A percentile compares a stretch with the other conserved stretches of the same genome.
Conservation (phyloP, 2,888 invertebrate species). For the Lamproptera curius region DNA sequence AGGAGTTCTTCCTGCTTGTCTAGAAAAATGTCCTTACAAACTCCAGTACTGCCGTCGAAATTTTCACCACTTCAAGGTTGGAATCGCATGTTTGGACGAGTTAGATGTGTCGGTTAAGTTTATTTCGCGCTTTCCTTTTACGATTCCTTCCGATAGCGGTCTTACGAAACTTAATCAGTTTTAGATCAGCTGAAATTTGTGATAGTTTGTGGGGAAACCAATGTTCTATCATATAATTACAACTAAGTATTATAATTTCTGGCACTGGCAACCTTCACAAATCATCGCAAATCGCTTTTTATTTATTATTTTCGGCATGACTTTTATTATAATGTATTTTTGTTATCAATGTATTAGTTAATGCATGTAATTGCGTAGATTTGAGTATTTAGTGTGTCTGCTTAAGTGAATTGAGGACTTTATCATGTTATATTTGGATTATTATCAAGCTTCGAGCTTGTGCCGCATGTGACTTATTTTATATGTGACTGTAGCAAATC, state of each 20-base stretch:
- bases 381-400: conserved; percentile 13
- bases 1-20: conserved; percentile 62
- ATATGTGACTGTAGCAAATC: conserved; percentile 44
- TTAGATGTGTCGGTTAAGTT: conserved; percentile 30
- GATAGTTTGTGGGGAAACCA: conserved; percentile 37
- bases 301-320: conserved; percentile 20
- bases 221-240: background rate
- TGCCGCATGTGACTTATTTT: conserved; percentile 37
- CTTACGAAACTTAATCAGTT: conserved; percentile 11
- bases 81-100: conserved; percentile 46
- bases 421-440: background rate
- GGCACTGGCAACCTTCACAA: conserved; percentile 43
- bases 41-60: conserved; percentile 75
- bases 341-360: conserved; percentile 8
- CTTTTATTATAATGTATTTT: too few relatives aligned
- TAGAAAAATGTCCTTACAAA: conserved; percentile 66
- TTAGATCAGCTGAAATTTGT: conserved; percentile 26
- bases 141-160: conserved; percentile 8
- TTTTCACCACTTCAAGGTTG: conserved; percentile 68
- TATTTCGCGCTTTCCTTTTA: conserved; percentile 28
- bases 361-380: conserved; percentile 15
- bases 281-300: conserved; percentile 26
- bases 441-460: conserved; percentile 18
- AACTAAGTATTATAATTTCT: conserved; percentile 17
- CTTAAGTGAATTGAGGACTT: conserved; percentile 7